These are phyloP conservation scores for Morbakka virulenta DNA, from an alignment of 30 jellyfish, hydroid and myxozoan species.

Conservation along the genomic window DNA sequence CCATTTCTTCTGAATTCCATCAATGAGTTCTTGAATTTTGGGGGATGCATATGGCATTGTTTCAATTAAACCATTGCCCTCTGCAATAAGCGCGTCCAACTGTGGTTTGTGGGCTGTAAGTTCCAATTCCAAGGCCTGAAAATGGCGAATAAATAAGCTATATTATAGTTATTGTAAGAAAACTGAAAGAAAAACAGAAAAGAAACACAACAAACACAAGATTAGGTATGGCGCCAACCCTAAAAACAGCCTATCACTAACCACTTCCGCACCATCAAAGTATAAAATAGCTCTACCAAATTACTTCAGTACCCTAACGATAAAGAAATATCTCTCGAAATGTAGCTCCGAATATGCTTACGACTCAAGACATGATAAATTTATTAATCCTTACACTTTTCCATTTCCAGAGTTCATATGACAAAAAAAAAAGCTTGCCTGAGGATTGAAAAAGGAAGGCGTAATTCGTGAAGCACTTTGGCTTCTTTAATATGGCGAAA, in stretches of 20 bases:
- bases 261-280: neutral
- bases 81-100: slow-evolving; percentile 10
- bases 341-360: no score
- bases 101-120: slow-evolving; percentile 27
- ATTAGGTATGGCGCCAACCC: neutral
- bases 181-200: neutral
- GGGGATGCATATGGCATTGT: neutral
- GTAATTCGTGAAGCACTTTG: no score
- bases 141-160: neutral
- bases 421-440: no score
- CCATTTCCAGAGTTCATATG: no score
- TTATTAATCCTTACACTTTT: no score
- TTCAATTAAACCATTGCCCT: slow-evolving; percentile 24
- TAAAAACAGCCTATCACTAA: neutral
- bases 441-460: no score
- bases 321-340: no score
- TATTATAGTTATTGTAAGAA: no score
- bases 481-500: no score
- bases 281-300: no score
- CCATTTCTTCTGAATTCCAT: slow-evolving; percentile 1
- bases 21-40: neutral
- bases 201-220: neutral
- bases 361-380: no score
- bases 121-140: slow-evolving; percentile 55
- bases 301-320: no score